These are phyloP conservation scores for Melikaiella ostensackeni DNA, from an alignment of 2,888 invertebrate genomes.

Conservation along the genomic window DNA sequence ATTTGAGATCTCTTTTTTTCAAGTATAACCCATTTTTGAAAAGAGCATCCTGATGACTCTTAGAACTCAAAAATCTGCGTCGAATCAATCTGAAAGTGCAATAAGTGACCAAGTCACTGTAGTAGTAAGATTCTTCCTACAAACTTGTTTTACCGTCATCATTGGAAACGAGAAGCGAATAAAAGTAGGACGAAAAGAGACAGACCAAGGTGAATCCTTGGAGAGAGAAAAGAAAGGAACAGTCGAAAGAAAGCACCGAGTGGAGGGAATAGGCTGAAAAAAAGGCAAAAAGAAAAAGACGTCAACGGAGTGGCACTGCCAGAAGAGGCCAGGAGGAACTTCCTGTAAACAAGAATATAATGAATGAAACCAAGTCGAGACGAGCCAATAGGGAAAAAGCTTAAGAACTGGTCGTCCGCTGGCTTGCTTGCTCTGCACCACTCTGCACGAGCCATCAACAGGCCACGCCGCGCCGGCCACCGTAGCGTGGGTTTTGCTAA, in stretches of 20 bases:
- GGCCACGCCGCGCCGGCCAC: slow-evolving; percentile 37
- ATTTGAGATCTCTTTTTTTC: neutral
- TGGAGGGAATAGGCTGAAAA: slow-evolving; percentile 45
- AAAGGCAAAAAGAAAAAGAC: slow-evolving; percentile 48
- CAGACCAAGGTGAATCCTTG: slow-evolving; percentile 46
- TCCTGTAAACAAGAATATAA: slow-evolving; percentile 70
- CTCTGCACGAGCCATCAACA: slow-evolving; percentile 19
- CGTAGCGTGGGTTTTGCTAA: slow-evolving; percentile 52
- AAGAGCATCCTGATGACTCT: neutral
- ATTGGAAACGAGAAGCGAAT: slow-evolving; percentile 42
- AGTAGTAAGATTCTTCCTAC: slow-evolving; percentile 9
- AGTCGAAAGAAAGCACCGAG: slow-evolving; percentile 45
- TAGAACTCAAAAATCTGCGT: neutral
- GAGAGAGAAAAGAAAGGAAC: slow-evolving; percentile 45
- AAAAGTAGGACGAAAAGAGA: slow-evolving; percentile 53
- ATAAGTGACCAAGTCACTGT: neutral
- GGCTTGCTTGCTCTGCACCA: neutral
- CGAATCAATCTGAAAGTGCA: neutral
- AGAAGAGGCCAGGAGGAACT: slow-evolving; percentile 49
- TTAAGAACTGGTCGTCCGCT: slow-evolving; percentile 56
- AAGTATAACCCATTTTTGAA: neutral
- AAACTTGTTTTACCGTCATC: slow-evolving; percentile 37
- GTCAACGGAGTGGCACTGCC: slow-evolving; percentile 45
- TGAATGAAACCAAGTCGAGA: slow-evolving; percentile 59
- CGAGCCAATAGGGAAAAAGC: slow-evolving; percentile 57